Conservation (phyloP, 2,797 vertebrate species). For the Leptodactylus fallax region DNA sequence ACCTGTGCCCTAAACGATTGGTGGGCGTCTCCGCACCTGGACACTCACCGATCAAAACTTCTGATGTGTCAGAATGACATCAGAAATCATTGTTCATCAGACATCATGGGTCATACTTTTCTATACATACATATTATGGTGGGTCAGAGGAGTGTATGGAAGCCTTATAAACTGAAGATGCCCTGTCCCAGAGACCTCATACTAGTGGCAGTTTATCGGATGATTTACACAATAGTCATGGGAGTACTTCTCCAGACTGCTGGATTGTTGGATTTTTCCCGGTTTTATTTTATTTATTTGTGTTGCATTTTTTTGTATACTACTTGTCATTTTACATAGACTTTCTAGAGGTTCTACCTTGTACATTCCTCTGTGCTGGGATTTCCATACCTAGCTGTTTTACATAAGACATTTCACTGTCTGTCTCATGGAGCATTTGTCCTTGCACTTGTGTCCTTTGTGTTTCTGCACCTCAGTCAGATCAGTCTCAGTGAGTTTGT, state of each 20-base stretch:
- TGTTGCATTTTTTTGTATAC: not conserved
- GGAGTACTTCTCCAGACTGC: not conserved
- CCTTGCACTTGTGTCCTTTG: not conserved
- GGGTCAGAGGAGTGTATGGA: not conserved
- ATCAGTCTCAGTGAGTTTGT: conserved; percentile 1
- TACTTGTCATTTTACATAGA: not conserved
- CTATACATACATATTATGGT: not conserved
- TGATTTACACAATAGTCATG: not conserved
- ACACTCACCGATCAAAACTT: no score
- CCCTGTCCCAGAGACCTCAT: no score
- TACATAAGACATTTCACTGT: not conserved
- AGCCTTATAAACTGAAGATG: not conserved
- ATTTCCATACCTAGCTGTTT: not conserved
- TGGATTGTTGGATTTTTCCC: no score
- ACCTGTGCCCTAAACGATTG: no score
- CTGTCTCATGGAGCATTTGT: not conserved
- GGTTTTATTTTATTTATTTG: not conserved
- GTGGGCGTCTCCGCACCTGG: no score
- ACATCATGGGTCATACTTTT: not conserved
- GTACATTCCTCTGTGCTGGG: not conserved
- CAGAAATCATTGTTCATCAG: not conserved
- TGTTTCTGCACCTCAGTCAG: conserved; percentile 6
- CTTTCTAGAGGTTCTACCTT: not conserved
- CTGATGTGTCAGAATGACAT: no score
- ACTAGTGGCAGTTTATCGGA: not conserved